phyloP scores from a whole-genome alignment of 2,888 invertebrate species.

The Gisinianus flammeolus region DNA sequence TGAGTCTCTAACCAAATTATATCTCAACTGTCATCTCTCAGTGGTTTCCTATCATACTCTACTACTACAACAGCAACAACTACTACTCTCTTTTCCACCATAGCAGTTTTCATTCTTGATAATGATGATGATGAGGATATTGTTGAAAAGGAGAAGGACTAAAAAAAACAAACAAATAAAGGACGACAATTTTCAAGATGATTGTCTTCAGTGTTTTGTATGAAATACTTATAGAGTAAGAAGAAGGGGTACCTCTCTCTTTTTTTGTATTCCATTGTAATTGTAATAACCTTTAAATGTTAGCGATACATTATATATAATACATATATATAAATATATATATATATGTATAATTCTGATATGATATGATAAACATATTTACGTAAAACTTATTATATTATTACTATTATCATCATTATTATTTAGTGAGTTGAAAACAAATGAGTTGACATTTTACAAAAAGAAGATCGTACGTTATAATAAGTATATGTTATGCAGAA shows the following conservation, averaged over 20 bases:
- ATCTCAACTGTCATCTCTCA: constrained; percentile 1
- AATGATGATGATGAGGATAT: constrained; percentile 2
- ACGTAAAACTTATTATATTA: too few species aligned
- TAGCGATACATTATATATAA: background rate
- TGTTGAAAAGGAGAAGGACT: background rate
- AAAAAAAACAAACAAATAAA: background rate
- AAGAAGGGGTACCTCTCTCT: constrained; percentile 37
- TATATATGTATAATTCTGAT: background rate
- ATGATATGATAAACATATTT: constrained; percentile 18
- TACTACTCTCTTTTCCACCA: background rate
- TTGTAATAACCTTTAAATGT: constrained; percentile 24
- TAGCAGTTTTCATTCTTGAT: background rate
- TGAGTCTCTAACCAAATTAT: background rate
- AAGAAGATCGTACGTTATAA: too few species aligned
- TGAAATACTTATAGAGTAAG: constrained; percentile 39
- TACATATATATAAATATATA: too few species aligned
- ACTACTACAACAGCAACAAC: background rate
- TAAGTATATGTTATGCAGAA: too few species aligned
- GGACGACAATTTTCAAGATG: constrained; percentile 30
- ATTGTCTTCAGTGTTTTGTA: constrained; percentile 38
- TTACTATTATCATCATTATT: too few species aligned
- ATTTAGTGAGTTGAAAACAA: too few species aligned
- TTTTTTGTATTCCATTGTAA: constrained; percentile 40
- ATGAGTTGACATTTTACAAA: too few species aligned
- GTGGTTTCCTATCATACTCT: constrained; percentile 2